Base-by-base conservation (phyloP, 1,140 invertebrate species). In the Drosophila ironensis region DNA sequence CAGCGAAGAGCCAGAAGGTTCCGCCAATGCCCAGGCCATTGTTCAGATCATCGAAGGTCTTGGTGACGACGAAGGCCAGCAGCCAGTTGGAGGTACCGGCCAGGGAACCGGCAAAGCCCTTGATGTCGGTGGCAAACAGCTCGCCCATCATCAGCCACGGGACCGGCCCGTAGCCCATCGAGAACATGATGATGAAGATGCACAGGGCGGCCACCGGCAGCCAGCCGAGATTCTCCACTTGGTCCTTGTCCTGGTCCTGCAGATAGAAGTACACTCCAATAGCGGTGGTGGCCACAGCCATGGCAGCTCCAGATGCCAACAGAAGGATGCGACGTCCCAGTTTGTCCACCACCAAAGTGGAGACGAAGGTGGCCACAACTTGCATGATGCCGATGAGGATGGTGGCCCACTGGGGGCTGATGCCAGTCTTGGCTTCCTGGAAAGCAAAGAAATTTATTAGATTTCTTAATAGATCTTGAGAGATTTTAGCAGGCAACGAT, bases 1-100 rank as follows among this genome's bases (percentile, higher is more conserved):
- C 92, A 4, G 94, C 93, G 86, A 96, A 98, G 12, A 97, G 88
- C 93, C 94, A 97, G 90, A 97, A 98, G 9, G 94, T 93, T 19
- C 92, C 92, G 20, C 93, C 92, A 0, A 90, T 80, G 0, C 94
- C 93, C 17, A 96, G 90, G 0, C 89, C 72, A 0, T 53, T 46
- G 44, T 92, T 92, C 27, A 97, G 68, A 8, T 93, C 90, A 9
- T 89, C 90, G 76, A 96, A 98, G 27, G 93, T 94, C 86, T 95
- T 95, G 6, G 96, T 97, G 0, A 97, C 93, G 2, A 96, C 75
- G 73, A 97, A 97, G 27, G 94, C 95, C 72, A 94, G 91, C 1
- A 95, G 66, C 95, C 96, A 97, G 86, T 96, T 96, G 17, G 94
- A 92, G 2, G 93, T 92, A 52, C 95, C 94, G 6, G 94, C 94